These are phyloP conservation scores for Suillia variegata DNA, from an alignment of 2,888 invertebrate species.

Conservation along the genomic window DNA sequence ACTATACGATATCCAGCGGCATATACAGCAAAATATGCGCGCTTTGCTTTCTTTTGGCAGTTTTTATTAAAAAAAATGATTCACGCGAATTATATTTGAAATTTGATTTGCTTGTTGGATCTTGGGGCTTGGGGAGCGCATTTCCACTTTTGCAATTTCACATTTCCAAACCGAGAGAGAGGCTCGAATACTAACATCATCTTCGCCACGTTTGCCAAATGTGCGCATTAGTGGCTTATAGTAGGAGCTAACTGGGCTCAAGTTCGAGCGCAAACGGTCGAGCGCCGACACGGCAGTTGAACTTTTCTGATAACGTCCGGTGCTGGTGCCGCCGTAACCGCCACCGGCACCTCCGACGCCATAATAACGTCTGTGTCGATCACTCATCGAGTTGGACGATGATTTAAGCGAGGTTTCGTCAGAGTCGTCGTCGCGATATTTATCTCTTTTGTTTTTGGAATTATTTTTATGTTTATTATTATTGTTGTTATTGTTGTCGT, in stretches of 20 bases:
- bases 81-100: no score
- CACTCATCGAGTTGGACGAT: slow-evolving; percentile 45
- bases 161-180: neutral
- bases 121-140: no score
- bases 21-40: no score
- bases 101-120: no score
- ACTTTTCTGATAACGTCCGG: slow-evolving; percentile 54
- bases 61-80: no score
- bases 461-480: slow-evolving; percentile 22
- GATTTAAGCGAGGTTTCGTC: slow-evolving; percentile 22
- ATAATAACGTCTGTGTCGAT: slow-evolving; percentile 58
- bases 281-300: slow-evolving; percentile 54
- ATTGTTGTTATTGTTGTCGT: slow-evolving; percentile 31
- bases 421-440: slow-evolving; percentile 28
- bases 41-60: no score
- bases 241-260: slow-evolving; percentile 59
- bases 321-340: slow-evolving; percentile 26
- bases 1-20: no score
- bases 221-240: slow-evolving; percentile 60
- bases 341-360: slow-evolving; percentile 10
- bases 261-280: slow-evolving; percentile 58
- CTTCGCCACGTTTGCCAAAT: slow-evolving; percentile 48
- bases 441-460: slow-evolving; percentile 23
- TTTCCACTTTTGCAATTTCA: slow-evolving; percentile 16
- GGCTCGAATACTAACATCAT: slow-evolving; percentile 56